Conservation (phyloP, 2,888 invertebrate species). For the Cheilosia soror region DNA sequence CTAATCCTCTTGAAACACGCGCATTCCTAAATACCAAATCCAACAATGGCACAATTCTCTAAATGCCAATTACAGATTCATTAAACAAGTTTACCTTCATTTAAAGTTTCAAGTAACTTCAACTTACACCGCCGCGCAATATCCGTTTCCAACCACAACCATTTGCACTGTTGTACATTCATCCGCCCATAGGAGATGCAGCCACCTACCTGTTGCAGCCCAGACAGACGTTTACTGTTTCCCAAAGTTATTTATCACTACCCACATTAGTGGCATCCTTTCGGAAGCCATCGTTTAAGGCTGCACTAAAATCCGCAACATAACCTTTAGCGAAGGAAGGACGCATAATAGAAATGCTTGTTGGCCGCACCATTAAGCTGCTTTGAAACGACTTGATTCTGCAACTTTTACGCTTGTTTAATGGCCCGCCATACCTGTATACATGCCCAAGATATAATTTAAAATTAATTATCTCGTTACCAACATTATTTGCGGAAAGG, state of each 20-base stretch:
- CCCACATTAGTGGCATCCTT: conserved; percentile 55
- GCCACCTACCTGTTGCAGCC: conserved; percentile 23
- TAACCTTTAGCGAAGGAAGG: conserved; percentile 25
- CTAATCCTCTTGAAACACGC: neutral
- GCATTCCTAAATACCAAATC: neutral
- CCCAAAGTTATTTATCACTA: conserved; percentile 50
- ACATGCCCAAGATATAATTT: conserved; percentile 30
- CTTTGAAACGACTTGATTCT: conserved; percentile 37
- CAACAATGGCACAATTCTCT: conserved; percentile 2
- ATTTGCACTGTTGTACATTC: conserved; percentile 1
- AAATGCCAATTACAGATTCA: conserved; percentile 26
- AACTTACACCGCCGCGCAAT: neutral
- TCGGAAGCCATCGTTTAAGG: conserved; percentile 49
- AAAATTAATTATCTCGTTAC: conserved; percentile 61
- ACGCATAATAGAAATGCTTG: conserved; percentile 1
- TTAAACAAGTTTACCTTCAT: conserved; percentile 31
- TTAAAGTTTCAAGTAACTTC: conserved; percentile 50
- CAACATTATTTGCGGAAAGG: conserved; percentile 3
- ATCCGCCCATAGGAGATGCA: conserved; percentile 2
- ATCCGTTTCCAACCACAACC: conserved; percentile 27
- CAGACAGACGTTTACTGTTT: conserved; percentile 26
- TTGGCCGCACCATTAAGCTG: conserved; percentile 19
- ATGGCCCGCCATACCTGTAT: conserved; percentile 26
- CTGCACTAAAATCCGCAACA: conserved; percentile 34
- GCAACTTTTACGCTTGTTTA: conserved; percentile 57